phyloP scores from a whole-genome alignment of 2,888 invertebrate species.

The Ectropis crepuscularia region DNA sequence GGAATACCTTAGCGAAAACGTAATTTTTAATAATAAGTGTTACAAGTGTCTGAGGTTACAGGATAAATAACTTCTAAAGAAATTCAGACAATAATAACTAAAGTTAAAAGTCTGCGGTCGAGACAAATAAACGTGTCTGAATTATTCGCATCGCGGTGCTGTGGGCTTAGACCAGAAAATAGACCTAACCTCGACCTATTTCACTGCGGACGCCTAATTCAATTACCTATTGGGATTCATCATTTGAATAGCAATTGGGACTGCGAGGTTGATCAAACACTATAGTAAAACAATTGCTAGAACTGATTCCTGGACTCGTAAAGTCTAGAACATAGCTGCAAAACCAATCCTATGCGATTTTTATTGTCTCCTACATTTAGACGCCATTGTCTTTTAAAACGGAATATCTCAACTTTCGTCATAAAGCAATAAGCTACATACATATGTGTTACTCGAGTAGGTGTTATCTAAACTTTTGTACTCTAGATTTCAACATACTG shows the following conservation, averaged over 20 bases:
- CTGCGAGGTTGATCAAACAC: slow-evolving; percentile 2
- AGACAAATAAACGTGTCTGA: background rate
- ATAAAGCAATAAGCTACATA: no score
- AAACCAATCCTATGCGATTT: background rate
- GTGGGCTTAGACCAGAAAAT: slow-evolving; percentile 57
- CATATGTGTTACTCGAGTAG: no score
- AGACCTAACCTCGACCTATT: slow-evolving; percentile 74
- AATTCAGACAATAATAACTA: background rate
- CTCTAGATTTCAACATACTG: no score
- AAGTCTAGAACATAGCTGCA: no score
- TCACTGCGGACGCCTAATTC: slow-evolving; percentile 62
- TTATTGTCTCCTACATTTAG: background rate
- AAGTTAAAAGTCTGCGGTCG: background rate
- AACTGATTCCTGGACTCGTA: background rate
- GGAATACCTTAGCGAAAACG: slow-evolving; percentile 17
- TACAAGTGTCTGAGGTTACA: background rate
- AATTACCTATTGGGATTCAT: slow-evolving; percentile 60
- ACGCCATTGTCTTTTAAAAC: no score
- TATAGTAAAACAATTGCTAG: background rate
- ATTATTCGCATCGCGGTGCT: slow-evolving; percentile 35
- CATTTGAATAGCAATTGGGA: slow-evolving; percentile 50
- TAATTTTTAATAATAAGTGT: slow-evolving; percentile 2
- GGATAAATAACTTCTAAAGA: slow-evolving; percentile 1
- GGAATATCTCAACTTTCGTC: no score
- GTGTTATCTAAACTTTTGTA: no score